Conservation (phyloP, 2,888 invertebrate species). For the Eupithecia centaureata region DNA sequence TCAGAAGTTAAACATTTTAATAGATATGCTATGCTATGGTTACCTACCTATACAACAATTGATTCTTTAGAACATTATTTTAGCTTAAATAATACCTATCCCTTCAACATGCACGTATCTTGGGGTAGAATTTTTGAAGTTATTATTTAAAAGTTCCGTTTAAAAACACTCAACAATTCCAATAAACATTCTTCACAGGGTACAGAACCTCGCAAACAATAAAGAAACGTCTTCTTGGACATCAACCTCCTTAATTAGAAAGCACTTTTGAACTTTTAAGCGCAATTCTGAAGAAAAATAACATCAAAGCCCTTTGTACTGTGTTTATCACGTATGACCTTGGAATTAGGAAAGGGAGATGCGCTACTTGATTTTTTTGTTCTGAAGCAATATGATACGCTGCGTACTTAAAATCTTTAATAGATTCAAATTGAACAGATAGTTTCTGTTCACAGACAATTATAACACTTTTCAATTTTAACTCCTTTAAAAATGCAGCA, state of each 20-base stretch:
- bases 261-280: slow-evolving; percentile 56
- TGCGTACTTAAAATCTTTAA: not conserved
- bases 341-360: slow-evolving; percentile 4
- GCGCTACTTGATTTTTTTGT: not conserved
- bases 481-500: too few species aligned
- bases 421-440: too few species aligned
- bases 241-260: slow-evolving; percentile 42
- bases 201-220: slow-evolving; percentile 20
- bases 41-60: too few species aligned
- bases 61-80: too few species aligned
- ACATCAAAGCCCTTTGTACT: slow-evolving; percentile 59
- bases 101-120: too few species aligned
- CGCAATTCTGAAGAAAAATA: slow-evolving; percentile 50
- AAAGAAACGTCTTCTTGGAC: slow-evolving; percentile 32
- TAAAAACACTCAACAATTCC: slow-evolving; percentile 23
- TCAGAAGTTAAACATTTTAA: too few species aligned
- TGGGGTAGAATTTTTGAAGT: too few species aligned
- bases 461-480: too few species aligned
- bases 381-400: not conserved
- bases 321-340: slow-evolving; percentile 61
- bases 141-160: not conserved
- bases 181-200: slow-evolving; percentile 34
- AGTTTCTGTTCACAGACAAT: too few species aligned
- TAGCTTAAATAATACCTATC: too few species aligned
- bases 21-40: too few species aligned